phyloP scores from a whole-genome alignment of 2,797 vertebrate species.

The Brachyalestes nurse region DNA sequence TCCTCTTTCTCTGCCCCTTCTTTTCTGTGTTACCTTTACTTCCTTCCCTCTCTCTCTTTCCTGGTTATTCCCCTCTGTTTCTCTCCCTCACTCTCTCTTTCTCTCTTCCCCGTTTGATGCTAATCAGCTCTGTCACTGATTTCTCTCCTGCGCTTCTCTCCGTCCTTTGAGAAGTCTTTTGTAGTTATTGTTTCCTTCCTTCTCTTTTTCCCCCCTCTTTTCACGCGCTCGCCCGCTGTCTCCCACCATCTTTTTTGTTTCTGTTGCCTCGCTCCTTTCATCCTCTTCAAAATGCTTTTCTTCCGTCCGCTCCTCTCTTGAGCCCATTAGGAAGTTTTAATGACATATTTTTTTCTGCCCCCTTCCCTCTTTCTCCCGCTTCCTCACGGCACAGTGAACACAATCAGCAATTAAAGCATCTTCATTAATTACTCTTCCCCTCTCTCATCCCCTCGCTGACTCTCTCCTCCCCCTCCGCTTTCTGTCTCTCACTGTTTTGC shows the following conservation, averaged over 20 bases:
- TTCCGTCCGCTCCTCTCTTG: slow-evolving; percentile 35
- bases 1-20: neutral
- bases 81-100: neutral
- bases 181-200: slow-evolving; percentile 40
- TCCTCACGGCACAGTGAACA: slow-evolving; percentile 37
- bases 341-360: slow-evolving; percentile 36
- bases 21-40: neutral
- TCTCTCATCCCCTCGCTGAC: neutral
- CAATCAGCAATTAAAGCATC: slow-evolving; percentile 46
- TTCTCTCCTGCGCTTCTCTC: slow-evolving; percentile 19
- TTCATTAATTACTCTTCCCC: slow-evolving; percentile 43
- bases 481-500: neutral
- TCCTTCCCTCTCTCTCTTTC: neutral
- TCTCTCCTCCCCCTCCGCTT: neutral
- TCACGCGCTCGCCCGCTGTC: neutral
- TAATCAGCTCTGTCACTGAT: slow-evolving; percentile 47
- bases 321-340: slow-evolving; percentile 53
- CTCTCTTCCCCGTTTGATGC: slow-evolving; percentile 10
- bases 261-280: slow-evolving; percentile 36
- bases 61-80: neutral
- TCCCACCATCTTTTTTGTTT: slow-evolving; percentile 8
- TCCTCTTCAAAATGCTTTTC: slow-evolving; percentile 47
- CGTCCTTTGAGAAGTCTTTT: slow-evolving; percentile 42
- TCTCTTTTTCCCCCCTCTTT: slow-evolving; percentile 14
- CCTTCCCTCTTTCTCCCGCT: neutral